Conservation (phyloP, 2,888 invertebrate genomes). For the Clepsis dumicolana region DNA sequence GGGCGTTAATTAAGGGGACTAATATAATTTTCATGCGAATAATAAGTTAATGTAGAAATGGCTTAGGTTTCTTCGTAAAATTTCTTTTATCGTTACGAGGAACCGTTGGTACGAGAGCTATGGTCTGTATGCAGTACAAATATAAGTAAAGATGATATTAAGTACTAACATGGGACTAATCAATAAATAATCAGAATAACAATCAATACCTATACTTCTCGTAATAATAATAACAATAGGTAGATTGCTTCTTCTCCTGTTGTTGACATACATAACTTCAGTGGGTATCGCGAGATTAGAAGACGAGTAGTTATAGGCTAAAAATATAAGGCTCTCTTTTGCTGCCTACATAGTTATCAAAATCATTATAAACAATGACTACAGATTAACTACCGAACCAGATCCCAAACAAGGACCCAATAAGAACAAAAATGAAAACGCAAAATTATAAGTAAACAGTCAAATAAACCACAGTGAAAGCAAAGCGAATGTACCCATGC, state of each 20-base stretch:
- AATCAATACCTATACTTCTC: too few relatives aligned
- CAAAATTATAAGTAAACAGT: conserved; percentile 10
- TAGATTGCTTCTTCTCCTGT: too few relatives aligned
- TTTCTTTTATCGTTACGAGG: too few relatives aligned
- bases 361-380: background rate
- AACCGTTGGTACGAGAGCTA: too few relatives aligned
- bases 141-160: too few relatives aligned
- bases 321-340: background rate
- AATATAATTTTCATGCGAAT: background rate
- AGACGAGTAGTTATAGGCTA: background rate
- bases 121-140: too few relatives aligned
- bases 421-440: conserved; percentile 1
- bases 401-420: background rate
- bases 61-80: too few relatives aligned
- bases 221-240: too few relatives aligned
- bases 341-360: background rate
- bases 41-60: background rate
- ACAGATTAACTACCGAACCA: background rate
- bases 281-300: background rate
- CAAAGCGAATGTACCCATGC: conserved; percentile 36
- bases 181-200: too few relatives aligned
- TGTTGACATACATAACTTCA: too few relatives aligned
- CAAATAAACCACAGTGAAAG: conserved; percentile 41
- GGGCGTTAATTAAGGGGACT: too few relatives aligned
- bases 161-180: too few relatives aligned